Base-by-base conservation (phyloP, 2,113 vertebrate species). In the Rhegmatorhina hoffmannsi region DNA sequence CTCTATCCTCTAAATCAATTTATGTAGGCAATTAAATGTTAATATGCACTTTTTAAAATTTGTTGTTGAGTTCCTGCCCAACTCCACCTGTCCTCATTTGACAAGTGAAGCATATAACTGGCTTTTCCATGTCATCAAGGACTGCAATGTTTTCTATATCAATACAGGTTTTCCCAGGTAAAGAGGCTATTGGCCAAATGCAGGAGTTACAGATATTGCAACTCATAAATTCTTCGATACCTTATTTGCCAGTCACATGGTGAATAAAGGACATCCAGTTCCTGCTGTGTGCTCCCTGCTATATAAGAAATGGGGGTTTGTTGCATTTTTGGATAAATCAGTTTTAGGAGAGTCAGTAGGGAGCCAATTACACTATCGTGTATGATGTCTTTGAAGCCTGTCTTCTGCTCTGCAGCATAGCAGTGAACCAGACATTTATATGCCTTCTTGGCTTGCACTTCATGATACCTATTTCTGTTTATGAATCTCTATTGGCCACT, bases 401-500 rank as follows among this genome's bases (percentile, higher is more conserved):
- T 67, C 69, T 90, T 90, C 89, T 94, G 68, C 72, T 81, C 50
- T 66, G n/a, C 73, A 38, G 86, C 80, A 66, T n/a, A 81, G 78
- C 67, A 87, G 47, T 77, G 72, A 94, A 47, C 31, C 29, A 85
- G 76, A 76, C 7, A 3, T 79, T 91, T 66, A 69, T 43, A 66
- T 50, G n/a, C 17, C 56, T 52, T 47, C 76, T 84, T 77, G 83
- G 49, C 43, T 90, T 55, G 34, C 34, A n/a, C 36, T 75, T 90
- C 38, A 20, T 69, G 47, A 72, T 34, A 55, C 90, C 58, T 63
- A 70, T 55, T 28, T 50, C 31, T 82, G 26, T 36, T 56, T 87
- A 38, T 66, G 29, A 79, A 74, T 70, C 36, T 83, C 10, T 68
- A 82, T 7, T 40, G 50, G n/a, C 26, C 38, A 81, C 44, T 36